Conservation (phyloP, 2,797 vertebrate genomes). For the Gambelia wislizenii region DNA sequence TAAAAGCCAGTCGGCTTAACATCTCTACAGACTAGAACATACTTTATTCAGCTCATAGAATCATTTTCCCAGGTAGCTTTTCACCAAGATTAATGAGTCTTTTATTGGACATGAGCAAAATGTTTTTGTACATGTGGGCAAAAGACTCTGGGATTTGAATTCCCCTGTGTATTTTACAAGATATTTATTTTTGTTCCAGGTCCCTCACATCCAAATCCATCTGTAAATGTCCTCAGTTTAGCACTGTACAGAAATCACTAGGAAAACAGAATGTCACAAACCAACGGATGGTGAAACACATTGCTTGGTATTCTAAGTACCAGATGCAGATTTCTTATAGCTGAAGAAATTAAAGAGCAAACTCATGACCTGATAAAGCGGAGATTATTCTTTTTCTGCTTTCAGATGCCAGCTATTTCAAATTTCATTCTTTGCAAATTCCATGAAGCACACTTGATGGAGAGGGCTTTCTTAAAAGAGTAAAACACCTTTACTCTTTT, state of each 20-base stretch:
- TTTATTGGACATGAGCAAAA: constrained; percentile 3
- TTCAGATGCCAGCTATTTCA: constrained; percentile 41
- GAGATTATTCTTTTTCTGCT: constrained; percentile 22
- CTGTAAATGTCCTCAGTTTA: constrained; percentile 19
- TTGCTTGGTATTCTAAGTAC: background rate
- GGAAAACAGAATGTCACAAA: background rate
- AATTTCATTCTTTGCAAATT: constrained; percentile 48
- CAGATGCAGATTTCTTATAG: constrained; percentile 42
- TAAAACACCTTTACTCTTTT: background rate
- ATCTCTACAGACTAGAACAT: background rate
- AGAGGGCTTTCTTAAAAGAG: background rate
- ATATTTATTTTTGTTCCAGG: background rate
- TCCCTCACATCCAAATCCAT: constrained; percentile 21
- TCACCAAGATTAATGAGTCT: constrained; percentile 30
- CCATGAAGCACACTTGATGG: constrained; percentile 25
- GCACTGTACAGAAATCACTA: background rate
- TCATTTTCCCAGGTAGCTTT: background rate
- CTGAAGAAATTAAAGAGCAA: constrained; percentile 44
- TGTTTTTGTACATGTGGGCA: constrained; percentile 38
- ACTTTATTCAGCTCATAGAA: background rate
- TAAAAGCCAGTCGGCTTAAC: background rate
- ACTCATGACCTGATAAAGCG: background rate
- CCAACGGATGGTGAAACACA: background rate
- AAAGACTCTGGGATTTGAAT: constrained; percentile 42
- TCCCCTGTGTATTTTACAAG: background rate